phyloP scores from a whole-genome alignment of 2,113 vertebrate genomes.

The Centropristis striata region DNA sequence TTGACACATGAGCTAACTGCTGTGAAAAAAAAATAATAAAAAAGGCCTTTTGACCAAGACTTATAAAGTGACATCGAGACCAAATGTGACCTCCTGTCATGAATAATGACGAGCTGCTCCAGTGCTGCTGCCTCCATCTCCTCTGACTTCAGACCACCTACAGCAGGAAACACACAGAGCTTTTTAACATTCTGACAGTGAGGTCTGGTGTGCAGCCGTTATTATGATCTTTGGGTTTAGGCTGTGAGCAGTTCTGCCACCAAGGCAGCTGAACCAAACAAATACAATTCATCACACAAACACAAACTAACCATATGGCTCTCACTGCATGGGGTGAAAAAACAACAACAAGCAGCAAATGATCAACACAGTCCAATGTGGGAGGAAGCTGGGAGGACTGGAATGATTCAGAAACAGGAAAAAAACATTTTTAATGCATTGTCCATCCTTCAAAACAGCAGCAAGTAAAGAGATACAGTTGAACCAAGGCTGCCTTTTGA shows the following conservation, averaged over 20 bases:
- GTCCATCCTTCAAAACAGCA: neutral
- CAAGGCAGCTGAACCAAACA: conserved; percentile 18
- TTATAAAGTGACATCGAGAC: conserved; percentile 25
- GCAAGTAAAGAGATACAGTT: neutral
- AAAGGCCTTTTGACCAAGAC: conserved; percentile 25
- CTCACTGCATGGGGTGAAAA: conserved; percentile 39
- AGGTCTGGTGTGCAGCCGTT: conserved; percentile 10
- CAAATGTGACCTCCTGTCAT: conserved; percentile 35
- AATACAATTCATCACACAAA: conserved; percentile 41
- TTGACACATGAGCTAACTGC: conserved; percentile 18
- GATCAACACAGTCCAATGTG: conserved; percentile 22
- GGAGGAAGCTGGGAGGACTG: conserved; percentile 20
- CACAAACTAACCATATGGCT: conserved; percentile 51
- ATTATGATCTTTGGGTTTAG: conserved; percentile 35
- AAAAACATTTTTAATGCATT: neutral
- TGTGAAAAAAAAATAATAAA: conserved; percentile 17
- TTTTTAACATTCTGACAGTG: conserved; percentile 26
- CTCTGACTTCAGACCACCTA: conserved; percentile 17
- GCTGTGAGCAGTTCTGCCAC: conserved; percentile 33
- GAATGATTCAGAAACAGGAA: conserved; percentile 3
- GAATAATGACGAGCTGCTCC: conserved; percentile 44
- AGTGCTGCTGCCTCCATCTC: conserved; percentile 14
- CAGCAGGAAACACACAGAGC: conserved; percentile 14
- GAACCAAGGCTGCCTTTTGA: neutral
- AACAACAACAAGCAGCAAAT: conserved; percentile 56